These are phyloP conservation scores for Amphiduros pacificus DNA, from an alignment of 2,888 invertebrate genomes.

Conservation along the genomic window DNA sequence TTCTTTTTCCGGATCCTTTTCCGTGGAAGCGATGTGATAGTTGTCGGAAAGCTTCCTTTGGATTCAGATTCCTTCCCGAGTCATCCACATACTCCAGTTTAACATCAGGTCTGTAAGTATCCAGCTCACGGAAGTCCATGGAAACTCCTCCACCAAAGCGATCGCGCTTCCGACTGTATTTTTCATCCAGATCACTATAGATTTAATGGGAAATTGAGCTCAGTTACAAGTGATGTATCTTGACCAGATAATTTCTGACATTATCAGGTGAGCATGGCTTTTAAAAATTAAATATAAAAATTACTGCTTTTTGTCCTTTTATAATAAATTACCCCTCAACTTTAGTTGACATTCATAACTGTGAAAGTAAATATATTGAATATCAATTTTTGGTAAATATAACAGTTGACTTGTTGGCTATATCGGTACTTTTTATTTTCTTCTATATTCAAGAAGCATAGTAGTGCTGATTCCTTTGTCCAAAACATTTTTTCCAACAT, in stretches of 20 bases:
- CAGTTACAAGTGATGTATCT: no score
- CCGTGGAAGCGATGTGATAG: constrained; percentile 99
- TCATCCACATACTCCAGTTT: constrained; percentile 97
- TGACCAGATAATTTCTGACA: no score
- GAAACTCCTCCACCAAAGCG: constrained; percentile 70
- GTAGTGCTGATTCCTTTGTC: neutral
- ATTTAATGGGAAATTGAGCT: no score
- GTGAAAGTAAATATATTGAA: no score
- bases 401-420: no score
- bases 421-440: neutral
- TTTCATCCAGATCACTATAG: constrained; percentile 58
- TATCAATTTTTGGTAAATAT: no score
- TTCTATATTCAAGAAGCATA: neutral
- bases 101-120: constrained; percentile 86
- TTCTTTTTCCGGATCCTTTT: constrained; percentile 98
- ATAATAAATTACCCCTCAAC: no score
- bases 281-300: no score
- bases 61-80: constrained; percentile 85
- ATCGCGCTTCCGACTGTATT: constrained; percentile 51
- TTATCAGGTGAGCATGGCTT: no score
- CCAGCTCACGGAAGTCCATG: constrained; percentile 89
- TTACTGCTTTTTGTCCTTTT: no score
- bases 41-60: constrained; percentile 94
- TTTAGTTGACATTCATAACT: no score
- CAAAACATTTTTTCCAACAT: neutral